Evolutionary conservation across 2,797 vertebrate species (phyloP).

Genomic region (Tragopan temminckii): DNA sequence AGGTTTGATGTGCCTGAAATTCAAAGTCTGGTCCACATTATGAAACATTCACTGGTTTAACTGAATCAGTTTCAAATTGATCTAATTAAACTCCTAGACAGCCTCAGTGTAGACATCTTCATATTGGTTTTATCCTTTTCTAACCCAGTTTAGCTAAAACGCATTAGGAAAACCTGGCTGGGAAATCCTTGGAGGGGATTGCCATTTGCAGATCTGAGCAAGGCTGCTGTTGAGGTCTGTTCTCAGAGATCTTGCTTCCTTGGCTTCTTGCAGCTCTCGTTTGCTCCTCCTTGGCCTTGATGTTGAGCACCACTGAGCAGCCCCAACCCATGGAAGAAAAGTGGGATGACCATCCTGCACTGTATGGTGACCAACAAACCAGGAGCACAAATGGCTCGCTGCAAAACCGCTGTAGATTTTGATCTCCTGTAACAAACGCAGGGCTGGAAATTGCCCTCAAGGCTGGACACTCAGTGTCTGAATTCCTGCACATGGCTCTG

Average conservation of each 20-base stretch:
- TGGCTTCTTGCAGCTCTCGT: not conserved
- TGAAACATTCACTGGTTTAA: slow-evolving; percentile 21
- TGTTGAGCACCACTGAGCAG: not conserved
- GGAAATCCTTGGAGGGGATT: not conserved
- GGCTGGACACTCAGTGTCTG: not conserved
- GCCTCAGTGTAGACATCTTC: slow-evolving; percentile 51
- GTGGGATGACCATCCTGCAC: not conserved
- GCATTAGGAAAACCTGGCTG: not conserved
- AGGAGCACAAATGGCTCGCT: not conserved
- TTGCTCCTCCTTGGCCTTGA: not conserved
- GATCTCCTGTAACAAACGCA: not conserved
- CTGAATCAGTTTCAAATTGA: slow-evolving; percentile 56
- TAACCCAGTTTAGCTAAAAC: not conserved
- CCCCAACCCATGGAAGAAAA: not conserved
- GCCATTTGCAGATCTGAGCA: not conserved
- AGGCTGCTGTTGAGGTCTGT: not conserved
- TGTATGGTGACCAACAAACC: not conserved
- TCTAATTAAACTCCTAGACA: slow-evolving; percentile 59
- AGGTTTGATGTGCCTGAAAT: slow-evolving; percentile 61
- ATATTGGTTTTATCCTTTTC: slow-evolving; percentile 9
- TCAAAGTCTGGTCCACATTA: slow-evolving; percentile 68
- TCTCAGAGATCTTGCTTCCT: not conserved
- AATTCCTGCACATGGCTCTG: not conserved
- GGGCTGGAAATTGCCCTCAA: not conserved
- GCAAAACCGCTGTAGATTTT: not conserved